phyloP scores from a whole-genome alignment of 1,140 invertebrate genomes.

The Melanaphis sacchari region DNA sequence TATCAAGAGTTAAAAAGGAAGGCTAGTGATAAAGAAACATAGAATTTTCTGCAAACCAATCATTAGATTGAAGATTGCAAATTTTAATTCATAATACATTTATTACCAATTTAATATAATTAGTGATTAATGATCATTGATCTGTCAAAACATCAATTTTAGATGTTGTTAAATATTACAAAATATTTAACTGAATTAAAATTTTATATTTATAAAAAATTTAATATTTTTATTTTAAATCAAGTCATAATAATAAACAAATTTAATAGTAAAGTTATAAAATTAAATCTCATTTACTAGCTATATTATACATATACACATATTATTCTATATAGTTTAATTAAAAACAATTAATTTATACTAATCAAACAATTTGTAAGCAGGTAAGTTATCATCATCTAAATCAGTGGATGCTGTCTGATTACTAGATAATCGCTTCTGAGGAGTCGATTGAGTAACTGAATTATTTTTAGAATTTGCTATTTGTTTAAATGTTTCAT shows the following conservation, averaged over 20 bases:
- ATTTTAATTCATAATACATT: no score
- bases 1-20: no score
- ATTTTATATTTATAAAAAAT: neutral
- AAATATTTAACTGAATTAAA: no score
- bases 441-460: neutral
- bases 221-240: neutral
- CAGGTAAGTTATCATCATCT: neutral
- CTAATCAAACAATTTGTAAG: neutral
- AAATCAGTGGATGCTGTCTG: neutral
- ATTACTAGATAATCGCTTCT: neutral
- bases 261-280: neutral
- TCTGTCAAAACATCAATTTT: neutral
- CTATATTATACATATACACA: neutral
- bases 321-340: neutral
- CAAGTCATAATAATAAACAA: neutral
- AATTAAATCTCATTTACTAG: neutral
- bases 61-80: no score
- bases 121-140: neutral
- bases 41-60: no score
- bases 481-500: neutral
- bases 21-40: no score
- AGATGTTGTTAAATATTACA: neutral
- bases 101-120: no score
- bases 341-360: neutral
- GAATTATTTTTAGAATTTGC: neutral